phyloP scores from a whole-genome alignment of 2,888 invertebrate genomes.

The Tenthredo amoena region DNA sequence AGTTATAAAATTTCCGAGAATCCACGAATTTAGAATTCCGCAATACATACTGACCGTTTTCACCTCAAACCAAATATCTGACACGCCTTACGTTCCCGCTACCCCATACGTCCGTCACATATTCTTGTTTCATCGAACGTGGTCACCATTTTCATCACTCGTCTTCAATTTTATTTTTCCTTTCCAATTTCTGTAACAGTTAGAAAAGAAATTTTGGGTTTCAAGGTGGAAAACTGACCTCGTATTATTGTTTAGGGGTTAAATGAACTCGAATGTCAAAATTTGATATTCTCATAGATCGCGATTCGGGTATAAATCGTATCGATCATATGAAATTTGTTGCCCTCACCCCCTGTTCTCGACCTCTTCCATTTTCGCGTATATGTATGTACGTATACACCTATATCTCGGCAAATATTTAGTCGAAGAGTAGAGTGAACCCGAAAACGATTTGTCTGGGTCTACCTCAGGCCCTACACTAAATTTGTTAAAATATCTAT shows the following conservation, averaged over 20 bases:
- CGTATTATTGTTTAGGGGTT: too few species aligned
- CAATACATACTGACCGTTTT: not conserved
- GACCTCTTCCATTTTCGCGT: not conserved
- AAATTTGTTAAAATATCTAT: slow-evolving; percentile 37
- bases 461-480: not conserved
- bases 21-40: not conserved
- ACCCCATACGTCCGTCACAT: not conserved
- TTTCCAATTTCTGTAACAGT: not conserved
- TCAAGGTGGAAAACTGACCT: too few species aligned
- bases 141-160: not conserved
- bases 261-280: not conserved
- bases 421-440: slow-evolving; percentile 34
- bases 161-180: not conserved
- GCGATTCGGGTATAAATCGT: not conserved
- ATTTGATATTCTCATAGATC: not conserved
- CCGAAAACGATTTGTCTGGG: slow-evolving; percentile 38
- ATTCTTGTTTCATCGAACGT: not conserved
- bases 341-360: not conserved
- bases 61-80: not conserved
- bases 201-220: not conserved
- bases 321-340: slow-evolving; percentile 35
- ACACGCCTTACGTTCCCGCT: not conserved
- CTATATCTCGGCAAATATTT: slow-evolving; percentile 21
- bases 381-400: not conserved
- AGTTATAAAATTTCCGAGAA: not conserved